A percentile compares a stretch with the other conserved stretches of the same genome.
Evolutionary conservation across 2,888 invertebrate species (phyloP).

Genomic region (Poecilobothrus nobilitatus): DNA sequence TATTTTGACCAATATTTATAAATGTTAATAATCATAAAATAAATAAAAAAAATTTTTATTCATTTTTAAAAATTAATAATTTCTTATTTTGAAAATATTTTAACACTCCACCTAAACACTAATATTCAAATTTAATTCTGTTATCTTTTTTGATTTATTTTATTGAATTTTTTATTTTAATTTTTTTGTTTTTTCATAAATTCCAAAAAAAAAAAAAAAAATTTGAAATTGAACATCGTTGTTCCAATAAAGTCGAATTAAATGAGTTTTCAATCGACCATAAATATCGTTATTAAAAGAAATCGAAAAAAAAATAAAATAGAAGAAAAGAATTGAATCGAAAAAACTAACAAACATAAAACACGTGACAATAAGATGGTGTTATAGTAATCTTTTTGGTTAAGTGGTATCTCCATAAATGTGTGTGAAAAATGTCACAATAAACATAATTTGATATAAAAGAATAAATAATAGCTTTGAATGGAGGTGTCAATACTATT

Average conservation of each 20-base stretch:
- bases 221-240: too few species aligned
- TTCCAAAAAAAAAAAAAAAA: neutral
- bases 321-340: neutral
- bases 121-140: too few species aligned
- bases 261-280: neutral
- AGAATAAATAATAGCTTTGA: neutral
- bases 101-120: conserved; percentile 1
- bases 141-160: neutral
- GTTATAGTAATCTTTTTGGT: too few species aligned
- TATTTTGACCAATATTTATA: neutral
- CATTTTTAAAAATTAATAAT: neutral
- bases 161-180: neutral
- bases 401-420: neutral
- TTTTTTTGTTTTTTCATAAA: neutral
- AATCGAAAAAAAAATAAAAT: neutral
- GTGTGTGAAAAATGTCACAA: conserved; percentile 1
- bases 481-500: conserved; percentile 1
- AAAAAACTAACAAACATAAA: neutral
- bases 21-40: neutral
- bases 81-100: neutral
- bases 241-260: neutral
- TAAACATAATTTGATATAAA: too few species aligned
- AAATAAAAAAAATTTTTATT: neutral
- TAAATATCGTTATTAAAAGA: neutral
- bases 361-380: too few species aligned